Conservation (phyloP, 2,113 vertebrate species). For the Mobula birostris region DNA sequence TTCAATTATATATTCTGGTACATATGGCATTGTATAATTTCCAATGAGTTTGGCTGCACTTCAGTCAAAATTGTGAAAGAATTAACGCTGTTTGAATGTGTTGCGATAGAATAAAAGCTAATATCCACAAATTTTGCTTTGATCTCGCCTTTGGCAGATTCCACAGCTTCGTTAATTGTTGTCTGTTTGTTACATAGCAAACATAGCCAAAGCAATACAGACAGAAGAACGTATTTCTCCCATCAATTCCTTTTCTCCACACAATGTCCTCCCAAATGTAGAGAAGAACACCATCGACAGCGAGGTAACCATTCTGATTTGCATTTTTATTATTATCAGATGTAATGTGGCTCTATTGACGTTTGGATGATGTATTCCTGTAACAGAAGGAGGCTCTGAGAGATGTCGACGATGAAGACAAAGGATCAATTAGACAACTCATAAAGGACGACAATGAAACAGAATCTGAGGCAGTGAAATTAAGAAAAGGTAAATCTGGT, state of each 20-base stretch:
- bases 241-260: conserved; percentile 27
- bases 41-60: neutral
- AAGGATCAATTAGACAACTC: neutral
- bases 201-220: conserved; percentile 47
- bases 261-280: conserved; percentile 14
- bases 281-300: conserved; percentile 7
- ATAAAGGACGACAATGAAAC: neutral
- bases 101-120: neutral
- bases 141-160: neutral
- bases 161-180: neutral
- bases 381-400: neutral
- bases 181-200: conserved; percentile 41
- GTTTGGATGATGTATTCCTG: neutral
- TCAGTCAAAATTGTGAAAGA: no score
- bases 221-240: conserved; percentile 39
- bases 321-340: neutral
- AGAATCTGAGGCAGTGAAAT: neutral
- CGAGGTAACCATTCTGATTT: conserved; percentile 18
- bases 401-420: conserved; percentile 3
- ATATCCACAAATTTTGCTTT: neutral
- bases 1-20: neutral
- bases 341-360: neutral
- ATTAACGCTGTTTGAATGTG: neutral
- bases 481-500: conserved; percentile 9
- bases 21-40: neutral